Evolutionary conservation across 2,888 invertebrate genomes (phyloP), one percentile per base, ranked within the genome.

Genomic region (Galerucella calmariensis): DNA sequence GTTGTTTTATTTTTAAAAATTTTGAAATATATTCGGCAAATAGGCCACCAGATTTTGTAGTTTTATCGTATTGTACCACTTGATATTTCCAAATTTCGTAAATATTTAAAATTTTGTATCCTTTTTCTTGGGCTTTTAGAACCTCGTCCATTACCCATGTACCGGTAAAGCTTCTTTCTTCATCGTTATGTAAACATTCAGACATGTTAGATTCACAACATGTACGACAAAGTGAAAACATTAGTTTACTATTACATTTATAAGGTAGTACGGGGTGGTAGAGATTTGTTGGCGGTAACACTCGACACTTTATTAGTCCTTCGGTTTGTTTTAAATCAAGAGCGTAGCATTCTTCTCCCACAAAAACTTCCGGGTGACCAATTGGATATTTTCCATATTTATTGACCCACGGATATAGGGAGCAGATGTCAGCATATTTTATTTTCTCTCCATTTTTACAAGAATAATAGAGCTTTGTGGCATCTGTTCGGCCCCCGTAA

Each of bases 101-200:
- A 20, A 20, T 80, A 61, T 83, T 72, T 2, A 81, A 6, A n/a
- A 84, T 75, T 56, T 73, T 67, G 51, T 86, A 86, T 0, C 84
- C 85, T 44, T 74, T 70, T 67, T 79, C 53, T 0, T 82, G 41
- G 14, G 85, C 85, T 74, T 78, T 80, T 58, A 75, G 41, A 0
- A 86, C 51, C 75, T 85, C 85, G 12, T 80, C 81, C 2, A 81
- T 79, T 41, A 84, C 82, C 85, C 83, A 86, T 0, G 84, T 84
- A 4, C 75, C 72, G 1, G 56, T 62, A 14, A 77, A 24, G 51
- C 68, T 85, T 85, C 78, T 76, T 9, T 82, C 78, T 9, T 69
- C 20, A 41, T 41, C 35, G 35, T 41, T 41, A 41, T 41, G 35
- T 41, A 41, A 41, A 41, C 35, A 41, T 41, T 27, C 27, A 27